Evolutionary conservation across 2,797 vertebrate species (phyloP).

Genomic region (Jordanella pulchra): DNA sequence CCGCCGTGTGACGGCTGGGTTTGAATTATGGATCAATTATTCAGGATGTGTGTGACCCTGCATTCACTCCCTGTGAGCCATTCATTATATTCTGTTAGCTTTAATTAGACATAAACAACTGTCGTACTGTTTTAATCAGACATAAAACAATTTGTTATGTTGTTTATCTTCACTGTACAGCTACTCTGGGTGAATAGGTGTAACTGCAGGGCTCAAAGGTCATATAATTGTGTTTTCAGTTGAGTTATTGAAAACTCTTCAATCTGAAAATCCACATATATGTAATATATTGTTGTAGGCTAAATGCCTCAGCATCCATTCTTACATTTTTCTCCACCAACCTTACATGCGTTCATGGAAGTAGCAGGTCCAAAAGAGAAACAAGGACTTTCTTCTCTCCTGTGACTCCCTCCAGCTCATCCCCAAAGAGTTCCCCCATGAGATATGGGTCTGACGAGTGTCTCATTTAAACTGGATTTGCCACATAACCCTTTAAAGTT

Average conservation of each 20-base stretch:
- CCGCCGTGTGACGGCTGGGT: conserved; percentile 33
- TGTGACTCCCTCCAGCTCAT: not conserved
- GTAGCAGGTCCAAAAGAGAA: not conserved
- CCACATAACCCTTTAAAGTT: too few relatives aligned
- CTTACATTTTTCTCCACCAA: not conserved
- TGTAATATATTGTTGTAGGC: not conserved
- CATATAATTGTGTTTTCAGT: not conserved
- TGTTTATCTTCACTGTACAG: not conserved
- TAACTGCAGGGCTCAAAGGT: not conserved
- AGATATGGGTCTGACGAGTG: too few relatives aligned
- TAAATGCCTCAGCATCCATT: not conserved
- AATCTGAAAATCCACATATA: not conserved
- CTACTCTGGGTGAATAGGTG: not conserved
- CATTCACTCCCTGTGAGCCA: conserved; percentile 9
- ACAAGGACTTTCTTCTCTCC: not conserved
- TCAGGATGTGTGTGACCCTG: not conserved
- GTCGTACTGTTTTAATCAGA: conserved; percentile 5
- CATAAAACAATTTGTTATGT: not conserved
- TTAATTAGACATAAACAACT: conserved; percentile 4
- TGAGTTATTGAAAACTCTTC: not conserved
- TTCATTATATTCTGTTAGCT: conserved; percentile 14
- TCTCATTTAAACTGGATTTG: too few relatives aligned
- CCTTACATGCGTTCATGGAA: not conserved
- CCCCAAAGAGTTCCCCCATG: not conserved
- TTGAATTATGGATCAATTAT: conserved; percentile 30